Conservation (phyloP, 2,797 vertebrate species). For the Melanotaenia maccullochi region DNA sequence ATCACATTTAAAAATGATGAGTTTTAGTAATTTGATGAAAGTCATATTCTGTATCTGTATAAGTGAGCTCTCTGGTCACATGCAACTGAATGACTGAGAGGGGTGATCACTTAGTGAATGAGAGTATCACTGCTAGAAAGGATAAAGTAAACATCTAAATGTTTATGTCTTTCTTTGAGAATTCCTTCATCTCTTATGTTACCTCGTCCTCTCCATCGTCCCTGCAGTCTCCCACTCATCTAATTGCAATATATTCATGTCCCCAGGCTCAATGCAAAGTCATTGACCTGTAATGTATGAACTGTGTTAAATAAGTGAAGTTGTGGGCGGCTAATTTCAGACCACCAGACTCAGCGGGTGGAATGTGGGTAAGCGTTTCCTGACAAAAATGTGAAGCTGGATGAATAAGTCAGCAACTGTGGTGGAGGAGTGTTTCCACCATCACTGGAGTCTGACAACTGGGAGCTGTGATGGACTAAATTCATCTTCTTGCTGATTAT, state of each 20-base stretch:
- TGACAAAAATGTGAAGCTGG: constrained; percentile 49
- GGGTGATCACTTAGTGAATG: constrained; percentile 21
- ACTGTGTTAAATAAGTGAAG: constrained; percentile 72
- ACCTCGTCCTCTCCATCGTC: constrained; percentile 10
- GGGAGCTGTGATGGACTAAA: constrained; percentile 54
- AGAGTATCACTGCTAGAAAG: neutral
- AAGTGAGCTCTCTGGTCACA: constrained; percentile 22
- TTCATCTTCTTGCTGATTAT: constrained; percentile 14
- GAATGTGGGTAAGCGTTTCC: constrained; percentile 46
- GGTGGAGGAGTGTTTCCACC: constrained; percentile 24
- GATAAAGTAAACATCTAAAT: constrained; percentile 9
- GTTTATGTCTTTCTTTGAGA: neutral
- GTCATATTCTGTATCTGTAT: constrained; percentile 19
- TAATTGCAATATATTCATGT: constrained; percentile 61
- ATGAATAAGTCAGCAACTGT: constrained; percentile 68
- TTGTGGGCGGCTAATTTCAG: constrained; percentile 47
- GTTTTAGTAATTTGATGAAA: neutral
- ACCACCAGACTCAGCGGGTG: constrained; percentile 44
- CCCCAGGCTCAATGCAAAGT: constrained; percentile 62
- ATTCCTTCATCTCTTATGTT: constrained; percentile 6
- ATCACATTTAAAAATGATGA: constrained; percentile 46
- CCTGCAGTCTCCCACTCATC: constrained; percentile 36
- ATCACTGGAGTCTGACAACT: constrained; percentile 29
- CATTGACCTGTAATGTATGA: constrained; percentile 72
- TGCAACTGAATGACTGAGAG: constrained; percentile 20